Base-by-base conservation (phyloP, 1,140 invertebrate genomes). In the Pteromalus puparum region DNA sequence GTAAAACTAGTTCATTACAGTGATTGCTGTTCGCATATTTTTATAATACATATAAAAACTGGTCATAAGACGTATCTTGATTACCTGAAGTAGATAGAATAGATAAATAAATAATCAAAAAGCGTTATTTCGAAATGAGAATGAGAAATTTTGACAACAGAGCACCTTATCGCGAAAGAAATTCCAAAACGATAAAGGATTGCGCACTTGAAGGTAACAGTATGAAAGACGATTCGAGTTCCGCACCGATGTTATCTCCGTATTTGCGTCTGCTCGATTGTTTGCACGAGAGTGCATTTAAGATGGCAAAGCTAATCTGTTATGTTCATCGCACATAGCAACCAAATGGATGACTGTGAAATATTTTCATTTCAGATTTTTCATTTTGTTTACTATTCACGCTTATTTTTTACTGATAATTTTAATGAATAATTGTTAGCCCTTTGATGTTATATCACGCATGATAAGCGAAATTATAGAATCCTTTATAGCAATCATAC, bases 211-310 rank as follows among this genome's bases (percentile, higher is more conserved):
- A n/a, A 15, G 12, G 9, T 73, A 81, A 81, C 10, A 24, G 61
- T 34, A 38, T 76, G 26, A 76, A 48, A 67, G 21, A 46, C 9
- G 26, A 3, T n/a, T 61, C 18, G 26, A 74, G 13, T 82, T 75
- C 12, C 38, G 18, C 28, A 2, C 1, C 72, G 70, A 73, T 34
- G n/a, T 73, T 81, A 81, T 73, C 70, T 6, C 15, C 38, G 18
- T n/a, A 73, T 73, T 72, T 28, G 7, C 21, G 38, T 61, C 24
- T 30, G 3, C 26, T 61, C 38, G 72, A 75, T 82, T 82, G 48
- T 75, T 42, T 82, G 48, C 21, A 75, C 26, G 21, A 74, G n/a
- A 75, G 53, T 2, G 46, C 70, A 82, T 65, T 65, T 61, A 73
- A 81, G 53, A 73, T 38, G 10, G 26, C 21, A 75, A 42, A 42